phyloP scores from a whole-genome alignment of 2,113 vertebrate species.

The Progne subis region DNA sequence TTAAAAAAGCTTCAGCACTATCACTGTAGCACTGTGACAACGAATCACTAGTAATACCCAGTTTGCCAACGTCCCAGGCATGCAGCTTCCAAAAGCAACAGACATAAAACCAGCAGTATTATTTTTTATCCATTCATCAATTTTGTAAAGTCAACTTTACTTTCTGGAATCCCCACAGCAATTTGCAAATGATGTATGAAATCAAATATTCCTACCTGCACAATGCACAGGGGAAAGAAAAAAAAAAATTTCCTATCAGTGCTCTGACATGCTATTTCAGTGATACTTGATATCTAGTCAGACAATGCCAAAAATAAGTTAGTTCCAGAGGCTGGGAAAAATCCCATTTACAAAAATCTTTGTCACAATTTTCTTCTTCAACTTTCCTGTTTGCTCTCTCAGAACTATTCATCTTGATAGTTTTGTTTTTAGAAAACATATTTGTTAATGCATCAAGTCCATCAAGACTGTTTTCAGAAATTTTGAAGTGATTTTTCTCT shows the following conservation, averaged over 20 bases:
- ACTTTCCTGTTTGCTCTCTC: background rate
- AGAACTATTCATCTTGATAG: background rate
- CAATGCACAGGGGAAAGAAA: background rate
- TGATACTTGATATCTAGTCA: background rate
- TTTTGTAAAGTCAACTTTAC: background rate
- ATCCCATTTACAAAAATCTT: background rate
- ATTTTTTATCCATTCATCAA: conserved; percentile 12
- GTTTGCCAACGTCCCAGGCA: background rate
- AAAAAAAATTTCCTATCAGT: background rate
- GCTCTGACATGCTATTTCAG: background rate
- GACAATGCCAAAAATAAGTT: background rate
- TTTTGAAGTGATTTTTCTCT: background rate
- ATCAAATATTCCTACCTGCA: conserved; percentile 12
- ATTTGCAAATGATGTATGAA: conserved; percentile 25
- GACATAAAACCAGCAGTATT: background rate
- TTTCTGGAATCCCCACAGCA: conserved; percentile 7
- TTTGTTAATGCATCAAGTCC: background rate
- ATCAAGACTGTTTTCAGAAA: background rate
- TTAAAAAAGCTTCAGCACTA: background rate
- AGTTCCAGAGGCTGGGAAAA: background rate
- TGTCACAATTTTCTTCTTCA: background rate
- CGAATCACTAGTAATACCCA: background rate
- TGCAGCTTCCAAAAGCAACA: background rate
- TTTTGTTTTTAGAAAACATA: background rate
- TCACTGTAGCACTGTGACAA: background rate